Conservation (phyloP, 2,797 vertebrate genomes). For the Acipenser ruthenus region DNA sequence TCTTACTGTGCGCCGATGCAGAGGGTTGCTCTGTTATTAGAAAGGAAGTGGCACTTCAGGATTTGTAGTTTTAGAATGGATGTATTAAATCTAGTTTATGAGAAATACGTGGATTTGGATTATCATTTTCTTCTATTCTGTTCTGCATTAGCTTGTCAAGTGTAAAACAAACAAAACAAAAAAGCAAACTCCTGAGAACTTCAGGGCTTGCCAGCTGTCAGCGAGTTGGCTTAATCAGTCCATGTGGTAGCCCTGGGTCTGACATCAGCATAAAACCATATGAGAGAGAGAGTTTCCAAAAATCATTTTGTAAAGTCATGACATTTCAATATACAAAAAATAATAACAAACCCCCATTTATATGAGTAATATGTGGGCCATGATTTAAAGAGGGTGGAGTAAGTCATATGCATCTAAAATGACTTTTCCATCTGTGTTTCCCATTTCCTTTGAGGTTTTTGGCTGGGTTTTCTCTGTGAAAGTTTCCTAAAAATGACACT, state of each 20-base stretch:
- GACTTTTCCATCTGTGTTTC: slow-evolving; percentile 47
- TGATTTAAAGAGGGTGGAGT: slow-evolving; percentile 39
- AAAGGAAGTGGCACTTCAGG: too few relatives aligned
- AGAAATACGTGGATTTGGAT: too few relatives aligned
- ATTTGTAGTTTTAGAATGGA: too few relatives aligned
- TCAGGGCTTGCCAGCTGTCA: too few relatives aligned
- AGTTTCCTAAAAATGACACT: slow-evolving; percentile 48
- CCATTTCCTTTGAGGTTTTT: slow-evolving; percentile 29
- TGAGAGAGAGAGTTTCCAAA: background rate
- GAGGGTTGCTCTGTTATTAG: too few relatives aligned
- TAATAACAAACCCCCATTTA: background rate
- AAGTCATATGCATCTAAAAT: slow-evolving; percentile 38
- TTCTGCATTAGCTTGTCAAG: too few relatives aligned
- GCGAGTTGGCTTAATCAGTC: too few relatives aligned
- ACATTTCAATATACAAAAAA: slow-evolving; percentile 2
- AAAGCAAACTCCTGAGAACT: too few relatives aligned
- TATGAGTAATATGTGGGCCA: slow-evolving; percentile 19
- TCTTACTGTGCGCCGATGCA: too few relatives aligned
- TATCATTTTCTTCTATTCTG: too few relatives aligned
- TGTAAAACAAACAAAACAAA: too few relatives aligned
- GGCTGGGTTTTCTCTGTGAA: slow-evolving; percentile 36
- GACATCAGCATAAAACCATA: background rate
- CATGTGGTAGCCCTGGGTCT: background rate
- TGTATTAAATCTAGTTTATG: too few relatives aligned
- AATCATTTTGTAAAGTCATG: background rate